phyloP scores from a whole-genome alignment of 2,113 vertebrate genomes.

The Atractosteus spatula region DNA sequence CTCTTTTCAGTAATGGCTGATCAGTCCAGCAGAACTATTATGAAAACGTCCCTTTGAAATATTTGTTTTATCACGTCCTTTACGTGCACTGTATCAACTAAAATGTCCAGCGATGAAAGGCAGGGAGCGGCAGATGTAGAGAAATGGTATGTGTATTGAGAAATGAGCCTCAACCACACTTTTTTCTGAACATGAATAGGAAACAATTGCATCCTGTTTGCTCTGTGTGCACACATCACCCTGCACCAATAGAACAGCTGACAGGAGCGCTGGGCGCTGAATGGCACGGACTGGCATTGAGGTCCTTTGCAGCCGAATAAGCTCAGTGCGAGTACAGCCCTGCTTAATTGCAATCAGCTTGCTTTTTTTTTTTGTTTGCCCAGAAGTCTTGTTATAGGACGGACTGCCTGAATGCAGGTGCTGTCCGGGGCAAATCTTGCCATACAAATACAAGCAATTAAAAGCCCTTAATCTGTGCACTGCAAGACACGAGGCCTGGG shows the following conservation, averaged over 20 bases:
- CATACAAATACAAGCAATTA: too few species aligned
- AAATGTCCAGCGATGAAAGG: too few species aligned
- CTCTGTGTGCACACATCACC: background rate
- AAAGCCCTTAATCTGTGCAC: too few species aligned
- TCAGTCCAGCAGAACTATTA: too few species aligned
- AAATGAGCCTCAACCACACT: too few species aligned
- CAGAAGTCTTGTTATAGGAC: background rate
- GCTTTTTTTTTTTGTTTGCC: background rate
- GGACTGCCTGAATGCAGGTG: background rate
- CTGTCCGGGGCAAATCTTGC: background rate
- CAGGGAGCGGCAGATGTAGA: too few species aligned
- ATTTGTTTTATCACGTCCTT: too few species aligned
- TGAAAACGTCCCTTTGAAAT: too few species aligned
- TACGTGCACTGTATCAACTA: too few species aligned
- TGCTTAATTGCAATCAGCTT: conserved; percentile 1
- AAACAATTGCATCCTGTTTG: conserved; percentile 9
- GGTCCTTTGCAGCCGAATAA: background rate
- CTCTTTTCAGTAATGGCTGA: too few species aligned
- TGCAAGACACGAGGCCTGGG: too few species aligned
- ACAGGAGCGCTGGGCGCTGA: background rate
- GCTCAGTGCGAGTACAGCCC: background rate
- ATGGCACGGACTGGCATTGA: background rate
- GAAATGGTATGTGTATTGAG: too few species aligned
- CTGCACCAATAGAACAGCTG: background rate
- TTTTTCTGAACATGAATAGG: background rate